Percentiles rank a stretch among this genome's conserved stretches.
Evolutionary conservation across 2,888 invertebrate genomes (phyloP).

Genomic region (Orchesellides sinensis): DNA sequence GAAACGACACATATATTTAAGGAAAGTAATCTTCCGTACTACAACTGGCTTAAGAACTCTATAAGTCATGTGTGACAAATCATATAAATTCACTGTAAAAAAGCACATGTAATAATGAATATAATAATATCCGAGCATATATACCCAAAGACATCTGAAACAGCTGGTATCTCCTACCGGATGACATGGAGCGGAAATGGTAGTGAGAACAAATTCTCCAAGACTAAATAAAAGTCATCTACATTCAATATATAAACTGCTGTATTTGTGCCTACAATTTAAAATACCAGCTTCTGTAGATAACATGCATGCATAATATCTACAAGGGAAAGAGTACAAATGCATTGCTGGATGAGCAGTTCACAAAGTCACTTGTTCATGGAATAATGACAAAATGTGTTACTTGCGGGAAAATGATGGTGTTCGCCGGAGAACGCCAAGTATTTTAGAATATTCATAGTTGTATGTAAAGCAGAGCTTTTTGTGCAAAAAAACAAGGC

Average conservation of each 20-base stretch:
- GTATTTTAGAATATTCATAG: not conserved
- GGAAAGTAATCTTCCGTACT: slow-evolving; percentile 43
- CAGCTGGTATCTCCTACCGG: slow-evolving; percentile 57
- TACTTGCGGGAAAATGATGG: not conserved
- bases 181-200: slow-evolving; percentile 65
- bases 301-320: slow-evolving; percentile 11
- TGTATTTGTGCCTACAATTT: slow-evolving; percentile 32
- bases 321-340: not conserved
- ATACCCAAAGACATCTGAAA: slow-evolving; percentile 15
- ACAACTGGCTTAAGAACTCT: slow-evolving; percentile 1
- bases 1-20: slow-evolving; percentile 42
- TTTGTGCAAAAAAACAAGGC: not conserved
- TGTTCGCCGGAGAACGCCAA: not conserved
- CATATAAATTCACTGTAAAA: not conserved
- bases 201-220: slow-evolving; percentile 63
- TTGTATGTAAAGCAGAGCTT: not conserved
- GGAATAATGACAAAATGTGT: slow-evolving; percentile 21
- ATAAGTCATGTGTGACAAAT: slow-evolving; percentile 9
- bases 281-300: slow-evolving; percentile 5
- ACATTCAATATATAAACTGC: slow-evolving; percentile 35
- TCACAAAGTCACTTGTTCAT: not conserved
- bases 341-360: not conserved
- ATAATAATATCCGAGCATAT: not conserved
- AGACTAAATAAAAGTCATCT: slow-evolving; percentile 64
- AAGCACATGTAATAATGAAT: not conserved